Conservation (phyloP, 2,888 invertebrate genomes). For the Bugula neritina region DNA sequence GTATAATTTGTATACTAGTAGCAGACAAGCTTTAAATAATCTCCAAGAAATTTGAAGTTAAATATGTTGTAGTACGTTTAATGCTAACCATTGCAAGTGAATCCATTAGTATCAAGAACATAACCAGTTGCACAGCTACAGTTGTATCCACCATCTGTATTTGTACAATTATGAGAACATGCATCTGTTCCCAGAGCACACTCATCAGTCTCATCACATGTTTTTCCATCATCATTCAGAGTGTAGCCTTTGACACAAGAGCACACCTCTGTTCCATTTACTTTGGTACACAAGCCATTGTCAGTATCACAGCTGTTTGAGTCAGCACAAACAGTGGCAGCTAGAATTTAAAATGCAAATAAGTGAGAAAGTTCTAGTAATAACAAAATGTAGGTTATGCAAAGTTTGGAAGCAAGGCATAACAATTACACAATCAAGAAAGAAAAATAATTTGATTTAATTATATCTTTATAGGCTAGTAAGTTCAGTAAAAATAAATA, state of each 20-base stretch:
- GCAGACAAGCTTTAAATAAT: too few relatives aligned
- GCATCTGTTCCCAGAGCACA: neutral
- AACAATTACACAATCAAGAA: too few relatives aligned
- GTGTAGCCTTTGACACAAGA: neutral
- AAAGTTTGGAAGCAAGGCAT: too few relatives aligned
- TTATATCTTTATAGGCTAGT: too few relatives aligned
- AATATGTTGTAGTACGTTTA: too few relatives aligned
- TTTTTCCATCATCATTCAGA: conserved; percentile 1
- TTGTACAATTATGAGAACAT: neutral
- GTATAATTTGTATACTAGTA: too few relatives aligned
- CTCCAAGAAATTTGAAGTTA: too few relatives aligned
- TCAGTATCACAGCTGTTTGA: neutral
- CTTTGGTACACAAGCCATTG: neutral
- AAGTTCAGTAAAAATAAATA: too few relatives aligned
- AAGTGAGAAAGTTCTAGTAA: too few relatives aligned
- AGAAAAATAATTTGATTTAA: too few relatives aligned
- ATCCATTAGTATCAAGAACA: neutral
- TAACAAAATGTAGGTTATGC: too few relatives aligned
- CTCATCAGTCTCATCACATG: neutral
- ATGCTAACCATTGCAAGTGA: neutral
- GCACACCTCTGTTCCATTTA: neutral
- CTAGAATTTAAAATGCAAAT: neutral
- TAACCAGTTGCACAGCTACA: conserved; percentile 8
- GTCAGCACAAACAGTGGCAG: neutral
- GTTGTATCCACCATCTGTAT: neutral